These are phyloP conservation scores for Strigamia maritima DNA, from an alignment of 2,888 invertebrate genomes.

Conservation along the genomic window DNA sequence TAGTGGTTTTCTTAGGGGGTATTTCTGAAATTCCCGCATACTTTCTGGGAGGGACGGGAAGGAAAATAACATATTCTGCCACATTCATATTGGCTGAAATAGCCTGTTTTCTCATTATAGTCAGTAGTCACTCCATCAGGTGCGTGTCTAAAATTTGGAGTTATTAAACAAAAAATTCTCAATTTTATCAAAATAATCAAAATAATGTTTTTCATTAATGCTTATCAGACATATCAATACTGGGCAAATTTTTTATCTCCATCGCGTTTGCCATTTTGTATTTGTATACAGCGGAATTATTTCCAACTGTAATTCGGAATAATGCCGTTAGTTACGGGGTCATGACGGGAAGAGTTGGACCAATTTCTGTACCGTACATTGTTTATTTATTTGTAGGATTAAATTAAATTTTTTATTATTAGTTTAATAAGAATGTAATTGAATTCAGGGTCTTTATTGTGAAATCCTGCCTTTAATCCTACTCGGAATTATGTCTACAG, in stretches of 20 bases:
- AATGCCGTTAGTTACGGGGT: slow-evolving; percentile 72
- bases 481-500: neutral
- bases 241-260: slow-evolving; percentile 75
- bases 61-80: slow-evolving; percentile 44
- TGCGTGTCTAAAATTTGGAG: no score
- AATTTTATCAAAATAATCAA: no score
- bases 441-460: neutral
- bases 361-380: slow-evolving; percentile 74
- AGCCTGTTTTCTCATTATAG: slow-evolving; percentile 40
- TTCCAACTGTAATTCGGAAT: slow-evolving; percentile 68
- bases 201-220: no score
- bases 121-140: slow-evolving; percentile 36
- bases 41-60: slow-evolving; percentile 50
- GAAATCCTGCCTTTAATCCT: neutral
- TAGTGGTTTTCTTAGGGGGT: slow-evolving; percentile 79
- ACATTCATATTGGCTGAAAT: slow-evolving; percentile 41
- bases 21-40: slow-evolving; percentile 53
- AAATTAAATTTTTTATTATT: neutral
- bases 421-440: neutral
- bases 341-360: slow-evolving; percentile 70
- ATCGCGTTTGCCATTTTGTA: slow-evolving; percentile 76
- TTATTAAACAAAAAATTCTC: no score
- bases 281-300: slow-evolving; percentile 69
- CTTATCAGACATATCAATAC: slow-evolving; percentile 70
- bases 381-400: slow-evolving; percentile 39